A percentile compares a stretch with the other conserved stretches of the same genome.
These are phyloP conservation scores for Pachycephus smyrnensis DNA, from an alignment of 2,888 invertebrate genomes.

Conservation along the genomic window DNA sequence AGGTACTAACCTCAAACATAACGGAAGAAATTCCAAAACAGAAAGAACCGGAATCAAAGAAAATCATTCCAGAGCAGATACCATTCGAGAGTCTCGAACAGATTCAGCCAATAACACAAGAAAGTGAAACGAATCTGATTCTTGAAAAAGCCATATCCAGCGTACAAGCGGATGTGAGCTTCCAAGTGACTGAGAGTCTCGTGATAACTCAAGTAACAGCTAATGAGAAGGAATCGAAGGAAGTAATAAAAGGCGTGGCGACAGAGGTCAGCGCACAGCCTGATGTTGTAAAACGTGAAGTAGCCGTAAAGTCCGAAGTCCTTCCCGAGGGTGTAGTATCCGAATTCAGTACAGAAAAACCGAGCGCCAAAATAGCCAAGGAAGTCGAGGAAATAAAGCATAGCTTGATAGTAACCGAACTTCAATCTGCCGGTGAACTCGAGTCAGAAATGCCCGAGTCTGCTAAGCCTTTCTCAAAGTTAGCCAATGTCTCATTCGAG, in stretches of 20 bases:
- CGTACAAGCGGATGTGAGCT: constrained; percentile 50
- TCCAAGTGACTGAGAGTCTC: constrained; percentile 59
- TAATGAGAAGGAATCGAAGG: constrained; percentile 59
- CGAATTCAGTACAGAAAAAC: constrained; percentile 50
- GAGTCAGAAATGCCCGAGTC: constrained; percentile 65
- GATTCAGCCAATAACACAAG: constrained; percentile 52
- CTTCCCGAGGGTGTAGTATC: constrained; percentile 47
- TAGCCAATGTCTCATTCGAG: constrained; percentile 62
- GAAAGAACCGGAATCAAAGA: constrained; percentile 48
- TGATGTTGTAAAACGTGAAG: constrained; percentile 66
- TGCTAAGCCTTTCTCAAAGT: constrained; percentile 66
- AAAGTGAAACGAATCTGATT: constrained; percentile 47
- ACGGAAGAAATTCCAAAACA: constrained; percentile 48
- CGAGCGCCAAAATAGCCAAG: constrained; percentile 53
- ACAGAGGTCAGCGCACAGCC: constrained; percentile 66
- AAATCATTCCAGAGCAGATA: constrained; percentile 60
- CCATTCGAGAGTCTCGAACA: constrained; percentile 65
- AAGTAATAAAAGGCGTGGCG: constrained; percentile 65
- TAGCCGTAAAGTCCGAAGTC: constrained; percentile 62
- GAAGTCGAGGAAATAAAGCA: constrained; percentile 60
- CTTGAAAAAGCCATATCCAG: constrained; percentile 36
- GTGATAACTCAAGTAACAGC: constrained; percentile 63
- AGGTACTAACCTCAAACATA: constrained; percentile 45
- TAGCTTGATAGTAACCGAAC: constrained; percentile 69
- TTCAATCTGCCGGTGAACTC: constrained; percentile 67